Evolutionary conservation across 2,888 invertebrate species (phyloP).

Genomic region (Pachydiplax longipennis): DNA sequence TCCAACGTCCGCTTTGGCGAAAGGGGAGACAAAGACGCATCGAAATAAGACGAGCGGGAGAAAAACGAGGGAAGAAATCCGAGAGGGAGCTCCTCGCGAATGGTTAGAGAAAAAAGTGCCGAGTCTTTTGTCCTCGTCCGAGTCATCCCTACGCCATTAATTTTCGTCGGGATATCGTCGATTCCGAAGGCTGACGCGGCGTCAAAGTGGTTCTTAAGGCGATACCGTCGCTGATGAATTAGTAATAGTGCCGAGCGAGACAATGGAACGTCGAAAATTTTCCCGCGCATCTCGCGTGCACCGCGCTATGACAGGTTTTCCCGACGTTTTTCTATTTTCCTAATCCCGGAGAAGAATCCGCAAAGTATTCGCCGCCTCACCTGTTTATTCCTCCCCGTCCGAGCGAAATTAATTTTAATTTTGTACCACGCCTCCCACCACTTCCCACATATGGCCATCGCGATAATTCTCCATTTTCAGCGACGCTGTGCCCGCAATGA

Average conservation of each 20-base stretch:
- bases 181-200: not conserved
- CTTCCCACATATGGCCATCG: not conserved
- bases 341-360: not conserved
- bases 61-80: not conserved
- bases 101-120: not conserved
- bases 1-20: not conserved
- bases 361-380: not conserved
- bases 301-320: not conserved
- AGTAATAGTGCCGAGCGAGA: not conserved
- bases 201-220: not conserved
- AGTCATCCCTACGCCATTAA: not conserved
- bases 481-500: not conserved
- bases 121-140: not conserved
- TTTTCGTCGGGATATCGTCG: not conserved
- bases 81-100: not conserved
- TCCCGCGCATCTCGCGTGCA: not conserved
- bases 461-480: not conserved
- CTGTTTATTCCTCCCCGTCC: not conserved
- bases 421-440: not conserved
- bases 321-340: not conserved
- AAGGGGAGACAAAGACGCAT: not conserved
- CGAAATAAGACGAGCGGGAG: not conserved
- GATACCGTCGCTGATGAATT: slow-evolving; percentile 2
- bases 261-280: slow-evolving; percentile 24
- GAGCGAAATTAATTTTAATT: not conserved